Evolutionary conservation across 2,888 invertebrate genomes (phyloP).

Genomic region (Cremastinae sp.): DNA sequence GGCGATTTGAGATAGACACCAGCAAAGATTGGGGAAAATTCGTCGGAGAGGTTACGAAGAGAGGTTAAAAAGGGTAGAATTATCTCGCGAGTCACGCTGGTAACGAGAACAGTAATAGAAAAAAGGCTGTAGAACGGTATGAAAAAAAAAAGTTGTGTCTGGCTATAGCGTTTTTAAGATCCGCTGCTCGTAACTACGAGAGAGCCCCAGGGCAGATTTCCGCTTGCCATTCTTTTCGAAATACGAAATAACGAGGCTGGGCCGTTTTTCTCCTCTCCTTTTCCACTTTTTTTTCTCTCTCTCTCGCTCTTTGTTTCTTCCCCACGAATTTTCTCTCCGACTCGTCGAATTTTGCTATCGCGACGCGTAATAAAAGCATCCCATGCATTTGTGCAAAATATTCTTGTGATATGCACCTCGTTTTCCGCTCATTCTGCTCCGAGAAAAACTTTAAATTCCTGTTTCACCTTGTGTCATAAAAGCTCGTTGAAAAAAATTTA

Average conservation of each 20-base stretch:
- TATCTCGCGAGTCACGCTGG: slow-evolving; percentile 18
- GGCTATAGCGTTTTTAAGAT: slow-evolving; percentile 32
- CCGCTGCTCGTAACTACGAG: slow-evolving; percentile 23
- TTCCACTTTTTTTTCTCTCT: background rate
- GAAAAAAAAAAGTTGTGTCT: slow-evolving; percentile 28
- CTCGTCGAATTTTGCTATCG: slow-evolving; percentile 16
- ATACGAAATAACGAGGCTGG: slow-evolving; percentile 38
- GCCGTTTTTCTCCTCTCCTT: slow-evolving; percentile 10
- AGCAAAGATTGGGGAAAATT: no score
- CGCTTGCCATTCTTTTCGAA: slow-evolving; percentile 44
- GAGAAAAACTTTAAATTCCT: slow-evolving; percentile 2
- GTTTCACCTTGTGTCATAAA: no score
- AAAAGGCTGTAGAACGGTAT: slow-evolving; percentile 22
- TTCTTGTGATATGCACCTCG: slow-evolving; percentile 27
- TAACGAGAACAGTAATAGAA: slow-evolving; percentile 9
- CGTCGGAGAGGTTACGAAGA: no score
- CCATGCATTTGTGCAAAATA: slow-evolving; percentile 2
- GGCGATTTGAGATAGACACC: no score
- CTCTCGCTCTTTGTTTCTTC: background rate
- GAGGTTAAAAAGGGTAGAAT: no score
- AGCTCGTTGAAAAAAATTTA: no score
- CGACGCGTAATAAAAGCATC: slow-evolving; percentile 17
- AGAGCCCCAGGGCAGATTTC: slow-evolving; percentile 29
- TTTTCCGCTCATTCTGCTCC: background rate
- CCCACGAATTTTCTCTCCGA: background rate